A percentile compares a stretch with the other conserved stretches of the same genome.
Conservation (phyloP, 2,113 vertebrate genomes). For the Donacobius atricapilla region DNA sequence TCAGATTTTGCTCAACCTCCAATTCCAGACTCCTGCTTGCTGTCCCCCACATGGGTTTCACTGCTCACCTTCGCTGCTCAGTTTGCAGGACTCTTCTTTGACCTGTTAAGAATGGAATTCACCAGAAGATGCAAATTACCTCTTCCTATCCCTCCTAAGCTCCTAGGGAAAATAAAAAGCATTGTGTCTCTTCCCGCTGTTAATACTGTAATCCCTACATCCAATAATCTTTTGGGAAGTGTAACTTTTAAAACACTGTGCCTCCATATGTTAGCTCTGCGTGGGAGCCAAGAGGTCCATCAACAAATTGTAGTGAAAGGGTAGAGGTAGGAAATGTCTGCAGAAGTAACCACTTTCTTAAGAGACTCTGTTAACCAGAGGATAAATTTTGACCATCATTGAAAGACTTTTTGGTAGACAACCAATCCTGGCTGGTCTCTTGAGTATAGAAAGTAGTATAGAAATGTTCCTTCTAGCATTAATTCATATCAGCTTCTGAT, state of each 20-base stretch:
- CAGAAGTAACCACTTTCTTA: neutral
- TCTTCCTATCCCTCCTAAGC: neutral
- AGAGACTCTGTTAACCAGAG: neutral
- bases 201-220: neutral
- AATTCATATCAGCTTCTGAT: neutral
- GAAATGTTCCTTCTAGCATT: neutral
- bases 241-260: neutral
- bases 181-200: neutral
- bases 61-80: neutral
- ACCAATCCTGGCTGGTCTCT: neutral
- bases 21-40: neutral
- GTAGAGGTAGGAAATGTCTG: neutral
- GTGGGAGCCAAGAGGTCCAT: neutral
- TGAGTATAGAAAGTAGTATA: neutral
- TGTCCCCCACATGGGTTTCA: rapidly evolving
- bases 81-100: neutral
- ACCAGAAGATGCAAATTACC: neutral
- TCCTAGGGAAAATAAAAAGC: neutral
- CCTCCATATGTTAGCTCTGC: neutral
- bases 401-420: neutral
- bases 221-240: neutral
- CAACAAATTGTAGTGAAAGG: neutral
- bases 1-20: neutral
- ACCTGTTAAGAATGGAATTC: neutral
- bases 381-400: neutral